These are phyloP conservation scores for Nowickia ferox DNA, from an alignment of 2,888 invertebrate genomes.

Conservation along the genomic window DNA sequence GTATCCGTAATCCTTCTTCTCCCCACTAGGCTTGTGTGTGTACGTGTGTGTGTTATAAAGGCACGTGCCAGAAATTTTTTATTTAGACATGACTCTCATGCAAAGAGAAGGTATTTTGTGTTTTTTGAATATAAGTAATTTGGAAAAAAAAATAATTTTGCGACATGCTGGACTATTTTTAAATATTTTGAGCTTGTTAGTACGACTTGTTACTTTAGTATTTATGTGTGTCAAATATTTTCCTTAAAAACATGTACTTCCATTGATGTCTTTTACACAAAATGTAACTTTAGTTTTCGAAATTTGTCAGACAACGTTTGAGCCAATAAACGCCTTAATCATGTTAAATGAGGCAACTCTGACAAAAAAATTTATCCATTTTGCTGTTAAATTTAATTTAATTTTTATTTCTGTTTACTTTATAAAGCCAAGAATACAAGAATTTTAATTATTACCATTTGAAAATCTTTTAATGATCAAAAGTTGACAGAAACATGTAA, in stretches of 20 bases:
- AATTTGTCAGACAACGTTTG: not conserved
- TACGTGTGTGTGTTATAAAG: no score
- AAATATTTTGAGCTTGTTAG: no score
- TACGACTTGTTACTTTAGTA: no score
- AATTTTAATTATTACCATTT: constrained; percentile 67
- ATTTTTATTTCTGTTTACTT: not conserved
- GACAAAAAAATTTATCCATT: constrained; percentile 6
- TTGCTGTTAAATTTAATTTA: not conserved
- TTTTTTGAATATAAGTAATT: no score
- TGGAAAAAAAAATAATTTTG: no score
- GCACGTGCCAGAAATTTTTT: no score
- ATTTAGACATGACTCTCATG: no score
- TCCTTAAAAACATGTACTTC: not conserved
- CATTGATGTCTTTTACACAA: not conserved
- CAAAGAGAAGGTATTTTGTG: no score
- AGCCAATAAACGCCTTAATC: not conserved
- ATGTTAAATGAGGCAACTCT: constrained; percentile 17
- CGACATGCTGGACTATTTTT: no score
- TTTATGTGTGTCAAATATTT: not conserved
- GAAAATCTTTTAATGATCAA: constrained; percentile 46
- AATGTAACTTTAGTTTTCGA: not conserved
- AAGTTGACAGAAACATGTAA: constrained; percentile 32
- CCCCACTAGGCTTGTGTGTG: no score
- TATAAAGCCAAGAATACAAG: constrained; percentile 23
- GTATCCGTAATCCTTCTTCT: no score